Evolutionary conservation across 2,113 vertebrate genomes (phyloP).

Genomic region (Synchiropus splendidus): DNA sequence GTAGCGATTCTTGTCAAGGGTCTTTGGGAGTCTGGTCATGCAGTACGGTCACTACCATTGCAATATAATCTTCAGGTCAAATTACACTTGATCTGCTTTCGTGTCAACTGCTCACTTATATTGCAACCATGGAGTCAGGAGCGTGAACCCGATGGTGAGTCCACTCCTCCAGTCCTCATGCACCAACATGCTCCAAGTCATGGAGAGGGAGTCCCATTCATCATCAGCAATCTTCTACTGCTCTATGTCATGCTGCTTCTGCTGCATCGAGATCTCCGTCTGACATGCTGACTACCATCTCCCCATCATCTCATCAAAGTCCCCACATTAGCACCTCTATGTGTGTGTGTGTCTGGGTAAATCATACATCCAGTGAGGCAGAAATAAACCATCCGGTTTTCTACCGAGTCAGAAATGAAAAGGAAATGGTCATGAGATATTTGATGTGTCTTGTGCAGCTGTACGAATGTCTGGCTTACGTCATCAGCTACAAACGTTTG

Average conservation of each 20-base stretch:
- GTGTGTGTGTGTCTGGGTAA: too few species aligned
- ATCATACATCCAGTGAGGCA: too few species aligned
- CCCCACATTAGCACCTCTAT: too few species aligned
- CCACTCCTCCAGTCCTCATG: constrained; percentile 57
- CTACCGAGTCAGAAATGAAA: too few species aligned
- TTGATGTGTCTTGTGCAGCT: too few species aligned
- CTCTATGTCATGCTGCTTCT: constrained; percentile 60
- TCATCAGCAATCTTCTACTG: constrained; percentile 33
- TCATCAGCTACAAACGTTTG: too few species aligned
- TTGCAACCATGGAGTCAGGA: constrained; percentile 58
- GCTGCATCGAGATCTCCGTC: constrained; percentile 18
- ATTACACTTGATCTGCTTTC: constrained; percentile 20
- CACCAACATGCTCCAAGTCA: constrained; percentile 63
- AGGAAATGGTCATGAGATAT: too few species aligned
- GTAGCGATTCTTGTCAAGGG: constrained; percentile 47
- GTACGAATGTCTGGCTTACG: too few species aligned
- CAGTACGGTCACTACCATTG: constrained; percentile 60
- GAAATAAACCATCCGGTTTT: too few species aligned
- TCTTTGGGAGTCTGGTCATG: constrained; percentile 51
- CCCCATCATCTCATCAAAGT: constrained; percentile 33
- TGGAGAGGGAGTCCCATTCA: constrained; percentile 60
- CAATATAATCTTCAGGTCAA: constrained; percentile 56
- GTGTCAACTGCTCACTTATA: constrained; percentile 57
- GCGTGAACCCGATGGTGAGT: constrained; percentile 43
- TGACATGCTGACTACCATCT: constrained; percentile 67